Percentiles rank a stretch among this genome's conserved stretches.
phyloP scores from a whole-genome alignment of 2,797 vertebrate genomes.

The Hoplostethus mediterraneus region DNA sequence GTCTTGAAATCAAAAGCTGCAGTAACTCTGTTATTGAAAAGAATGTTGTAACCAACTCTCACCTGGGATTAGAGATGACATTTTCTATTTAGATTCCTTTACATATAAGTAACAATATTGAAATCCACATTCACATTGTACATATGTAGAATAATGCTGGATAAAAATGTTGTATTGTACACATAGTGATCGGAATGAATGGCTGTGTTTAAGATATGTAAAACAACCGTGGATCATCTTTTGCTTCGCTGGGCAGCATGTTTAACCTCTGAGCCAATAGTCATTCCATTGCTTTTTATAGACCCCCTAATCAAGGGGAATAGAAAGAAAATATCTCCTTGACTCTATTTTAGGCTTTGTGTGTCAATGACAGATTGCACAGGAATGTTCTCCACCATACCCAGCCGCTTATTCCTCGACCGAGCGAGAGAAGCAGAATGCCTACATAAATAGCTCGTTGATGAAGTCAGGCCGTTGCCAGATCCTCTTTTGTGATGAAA shows the following conservation, averaged over 20 bases:
- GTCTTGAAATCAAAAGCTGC: neutral
- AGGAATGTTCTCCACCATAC: constrained; percentile 74
- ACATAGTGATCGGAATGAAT: constrained; percentile 45
- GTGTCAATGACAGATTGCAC: constrained; percentile 75
- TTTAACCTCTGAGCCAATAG: constrained; percentile 56
- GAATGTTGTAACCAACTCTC: neutral
- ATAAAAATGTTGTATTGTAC: constrained; percentile 14
- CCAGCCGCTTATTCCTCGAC: constrained; percentile 58
- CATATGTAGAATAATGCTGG: constrained; percentile 7
- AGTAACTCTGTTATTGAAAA: neutral
- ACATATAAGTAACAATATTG: neutral
- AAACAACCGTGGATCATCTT: constrained; percentile 8
- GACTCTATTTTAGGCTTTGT: constrained; percentile 80
- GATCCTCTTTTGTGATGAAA: constrained; percentile 43
- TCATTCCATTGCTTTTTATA: constrained; percentile 73
- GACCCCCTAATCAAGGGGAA: constrained; percentile 64
- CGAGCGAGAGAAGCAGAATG: constrained; percentile 66
- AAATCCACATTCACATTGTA: neutral
- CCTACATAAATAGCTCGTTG: constrained; percentile 63
- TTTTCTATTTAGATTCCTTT: neutral
- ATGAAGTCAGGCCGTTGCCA: constrained; percentile 65
- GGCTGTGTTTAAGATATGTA: constrained; percentile 33
- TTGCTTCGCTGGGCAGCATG: constrained; percentile 29
- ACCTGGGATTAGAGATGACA: no score
- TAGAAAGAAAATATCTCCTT: constrained; percentile 74